Base-by-base conservation (phyloP, 2,888 invertebrate species). In the Lasioglossum oenotherae region DNA sequence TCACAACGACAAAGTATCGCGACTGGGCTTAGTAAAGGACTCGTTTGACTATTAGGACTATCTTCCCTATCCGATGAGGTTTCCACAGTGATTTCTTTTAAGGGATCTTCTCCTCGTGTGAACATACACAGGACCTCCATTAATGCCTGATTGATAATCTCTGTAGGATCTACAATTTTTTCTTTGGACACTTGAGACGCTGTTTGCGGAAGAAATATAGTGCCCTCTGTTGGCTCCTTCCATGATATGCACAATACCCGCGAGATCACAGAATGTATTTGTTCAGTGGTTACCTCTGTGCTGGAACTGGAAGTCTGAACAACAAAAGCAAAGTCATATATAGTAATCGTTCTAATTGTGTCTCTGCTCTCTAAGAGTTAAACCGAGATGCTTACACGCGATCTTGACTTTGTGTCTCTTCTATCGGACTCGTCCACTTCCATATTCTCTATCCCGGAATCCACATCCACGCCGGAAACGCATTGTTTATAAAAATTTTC, bases 361-460 rank as follows among this genome's bases (percentile, higher is more conserved):
- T 35, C 31, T 35, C 64, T 64, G 64, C 4, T 64, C 16, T 19
- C 31, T 8, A 64, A 16, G n/a, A n/a, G 38, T 38, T 74, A 74
- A 16, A 19, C 8, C 19, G 8, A 14, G 44, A 44, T 23, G 86
- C 92, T 87, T 88, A 94, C 95, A 67, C 95, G 92, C 82, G 95
- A 95, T 92, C 94, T 93, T 38, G 94, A 91, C 35, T 92, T 88
- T 38, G 90, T 84, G 80, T 95, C 94, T 91, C 94, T 95, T 77
- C 94, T 93, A 82, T 95, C 95, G 0, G 94, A 92, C 75, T 96
- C 96, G 81, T 96, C 96, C 2, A 96, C 96, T 92, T 97, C 97
- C 97, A 97, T 97, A 91, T 97, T 97, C 94, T 97, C 97, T 92
- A 97, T 97, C 35, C 97, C 97, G 12, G 97, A 97, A 94, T 97